Conservation (phyloP, 2,888 invertebrate genomes). For the Eledona agricola region DNA sequence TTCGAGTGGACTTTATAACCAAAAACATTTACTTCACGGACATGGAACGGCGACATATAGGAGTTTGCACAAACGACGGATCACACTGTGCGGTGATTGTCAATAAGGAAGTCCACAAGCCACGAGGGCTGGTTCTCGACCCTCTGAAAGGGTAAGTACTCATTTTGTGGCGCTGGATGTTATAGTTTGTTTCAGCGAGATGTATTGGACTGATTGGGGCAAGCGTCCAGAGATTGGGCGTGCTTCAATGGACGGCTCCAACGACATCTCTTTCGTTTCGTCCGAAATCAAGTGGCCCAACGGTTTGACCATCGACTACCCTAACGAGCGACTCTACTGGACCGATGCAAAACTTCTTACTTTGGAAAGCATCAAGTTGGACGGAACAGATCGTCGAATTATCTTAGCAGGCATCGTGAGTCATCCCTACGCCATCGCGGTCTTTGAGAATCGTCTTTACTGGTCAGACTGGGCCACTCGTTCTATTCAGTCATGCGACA, state of each 20-base stretch:
- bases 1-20: slow-evolving; percentile 81
- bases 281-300: slow-evolving; percentile 81
- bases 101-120: slow-evolving; percentile 70
- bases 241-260: slow-evolving; percentile 86
- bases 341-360: slow-evolving; percentile 78
- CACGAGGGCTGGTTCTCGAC: slow-evolving; percentile 75
- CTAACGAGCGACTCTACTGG: slow-evolving; percentile 85
- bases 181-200: slow-evolving; percentile 65
- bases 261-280: slow-evolving; percentile 69
- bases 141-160: slow-evolving; percentile 70
- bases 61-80: slow-evolving; percentile 77
- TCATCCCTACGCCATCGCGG: slow-evolving; percentile 84
- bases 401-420: slow-evolving; percentile 70
- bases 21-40: slow-evolving; percentile 86
- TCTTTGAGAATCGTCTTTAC: slow-evolving; percentile 88
- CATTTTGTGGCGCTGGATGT: slow-evolving; percentile 1
- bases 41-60: slow-evolving; percentile 73
- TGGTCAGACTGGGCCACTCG: slow-evolving; percentile 90
- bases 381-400: slow-evolving; percentile 71
- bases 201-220: slow-evolving; percentile 96
- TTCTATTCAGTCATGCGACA: slow-evolving; percentile 79
- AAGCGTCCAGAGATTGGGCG: slow-evolving; percentile 75
- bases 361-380: slow-evolving; percentile 72
- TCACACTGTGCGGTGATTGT: slow-evolving; percentile 71
- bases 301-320: slow-evolving; percentile 84